A percentile compares a stretch with the other conserved stretches of the same genome.
phyloP scores from a whole-genome alignment of 2,113 vertebrate species.

The Thermophis baileyi region DNA sequence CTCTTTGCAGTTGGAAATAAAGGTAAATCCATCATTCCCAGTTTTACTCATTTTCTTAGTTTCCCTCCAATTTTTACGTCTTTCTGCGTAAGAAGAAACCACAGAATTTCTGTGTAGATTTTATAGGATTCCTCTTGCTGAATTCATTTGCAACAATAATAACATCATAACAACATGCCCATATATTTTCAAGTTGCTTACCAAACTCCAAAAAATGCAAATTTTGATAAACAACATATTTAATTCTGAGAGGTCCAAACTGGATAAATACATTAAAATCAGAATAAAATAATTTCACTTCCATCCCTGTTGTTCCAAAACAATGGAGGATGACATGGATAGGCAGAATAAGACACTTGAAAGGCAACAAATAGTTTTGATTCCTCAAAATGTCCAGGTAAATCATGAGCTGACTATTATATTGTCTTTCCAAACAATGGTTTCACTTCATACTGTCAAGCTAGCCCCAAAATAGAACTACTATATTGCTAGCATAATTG shows the following conservation, averaged over 20 bases:
- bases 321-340: background rate
- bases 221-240: background rate
- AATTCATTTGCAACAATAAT: background rate
- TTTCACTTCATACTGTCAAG: constrained; percentile 39
- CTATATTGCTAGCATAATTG: constrained; percentile 63
- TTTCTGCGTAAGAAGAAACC: background rate
- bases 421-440: constrained; percentile 20
- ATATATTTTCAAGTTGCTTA: background rate
- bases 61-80: background rate
- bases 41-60: background rate
- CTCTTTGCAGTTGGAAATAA: background rate
- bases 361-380: background rate
- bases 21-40: background rate
- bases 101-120: background rate
- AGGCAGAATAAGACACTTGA: background rate
- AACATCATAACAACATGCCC: background rate
- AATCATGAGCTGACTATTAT: background rate
- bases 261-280: background rate
- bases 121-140: background rate
- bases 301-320: background rate
- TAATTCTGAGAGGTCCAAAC: background rate
- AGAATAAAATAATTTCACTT: background rate
- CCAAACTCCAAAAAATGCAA: background rate
- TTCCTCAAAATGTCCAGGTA: background rate
- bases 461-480: constrained; percentile 59